Percentiles rank a stretch among this genome's conserved stretches.
Evolutionary conservation across 2,113 vertebrate genomes (phyloP).

Genomic region (Thinocorus orbignyianus): DNA sequence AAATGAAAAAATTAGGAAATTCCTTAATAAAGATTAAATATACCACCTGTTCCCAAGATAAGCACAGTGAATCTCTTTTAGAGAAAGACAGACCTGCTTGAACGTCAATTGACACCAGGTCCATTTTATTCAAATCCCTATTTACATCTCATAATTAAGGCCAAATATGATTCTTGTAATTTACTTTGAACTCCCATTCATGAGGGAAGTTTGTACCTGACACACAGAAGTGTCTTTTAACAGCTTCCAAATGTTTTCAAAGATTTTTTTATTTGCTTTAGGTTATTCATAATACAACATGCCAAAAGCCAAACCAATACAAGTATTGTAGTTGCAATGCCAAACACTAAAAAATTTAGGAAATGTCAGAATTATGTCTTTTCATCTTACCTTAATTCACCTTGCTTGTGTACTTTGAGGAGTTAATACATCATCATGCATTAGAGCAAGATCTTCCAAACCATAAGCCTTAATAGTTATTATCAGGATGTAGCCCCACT

Average conservation of each 20-base stretch:
- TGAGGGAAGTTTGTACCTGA: not conserved
- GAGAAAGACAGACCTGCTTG: not conserved
- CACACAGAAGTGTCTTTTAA: not conserved
- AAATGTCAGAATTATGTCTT: not conserved
- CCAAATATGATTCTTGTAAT: not conserved
- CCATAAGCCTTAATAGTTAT: not conserved
- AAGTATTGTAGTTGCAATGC: not conserved
- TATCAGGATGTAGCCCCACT: not conserved
- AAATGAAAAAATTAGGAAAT: not conserved
- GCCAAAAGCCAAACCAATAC: not conserved
- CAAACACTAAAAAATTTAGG: not conserved
- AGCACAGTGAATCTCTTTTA: not conserved
- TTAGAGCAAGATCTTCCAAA: not conserved
- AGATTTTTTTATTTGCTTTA: not conserved
- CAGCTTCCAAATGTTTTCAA: not conserved
- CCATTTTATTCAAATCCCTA: not conserved
- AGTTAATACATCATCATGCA: not conserved
- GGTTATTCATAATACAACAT: not conserved
- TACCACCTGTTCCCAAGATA: not conserved
- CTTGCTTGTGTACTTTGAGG: not conserved
- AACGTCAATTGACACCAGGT: not conserved
- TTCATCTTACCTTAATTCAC: not conserved
- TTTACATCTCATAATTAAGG: not conserved
- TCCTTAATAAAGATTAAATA: not conserved
- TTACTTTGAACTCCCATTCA: not conserved